phyloP scores from a whole-genome alignment of 2,113 vertebrate genomes.

The Ibidorhyncha struthersii region DNA sequence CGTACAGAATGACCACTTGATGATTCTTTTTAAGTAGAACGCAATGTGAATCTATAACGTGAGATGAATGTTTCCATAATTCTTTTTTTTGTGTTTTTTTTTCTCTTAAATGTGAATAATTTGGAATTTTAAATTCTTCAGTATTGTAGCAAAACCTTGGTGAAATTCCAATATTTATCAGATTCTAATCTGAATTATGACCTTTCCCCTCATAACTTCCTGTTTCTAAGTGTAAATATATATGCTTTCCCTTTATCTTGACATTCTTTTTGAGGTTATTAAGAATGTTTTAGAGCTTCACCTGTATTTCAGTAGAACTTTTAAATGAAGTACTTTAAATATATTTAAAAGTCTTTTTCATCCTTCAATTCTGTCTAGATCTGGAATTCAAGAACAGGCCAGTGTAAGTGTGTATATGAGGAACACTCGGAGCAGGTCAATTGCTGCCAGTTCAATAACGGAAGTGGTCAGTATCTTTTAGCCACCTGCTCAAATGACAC shows the following conservation, averaged over 20 bases:
- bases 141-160: not conserved
- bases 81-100: not conserved
- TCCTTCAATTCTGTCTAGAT: conserved; percentile 75
- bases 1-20: not conserved
- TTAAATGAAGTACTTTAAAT: not conserved
- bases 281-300: not conserved
- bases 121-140: not conserved
- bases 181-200: not conserved
- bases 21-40: not conserved
- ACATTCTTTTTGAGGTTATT: not conserved
- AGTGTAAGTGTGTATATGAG: conserved; percentile 75
- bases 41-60: not conserved
- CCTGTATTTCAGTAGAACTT: not conserved
- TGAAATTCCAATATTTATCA: not conserved
- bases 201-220: not conserved
- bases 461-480: conserved; percentile 77
- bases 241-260: not conserved
- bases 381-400: conserved; percentile 85
- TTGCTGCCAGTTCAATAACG: conserved; percentile 91
- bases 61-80: not conserved
- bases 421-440: conserved; percentile 93
- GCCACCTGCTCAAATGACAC: conserved; percentile 90
- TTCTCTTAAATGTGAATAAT: not conserved
- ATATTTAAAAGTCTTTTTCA: not conserved
- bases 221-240: not conserved